Conservation (phyloP, 37 sponge, comb jelly and placozoan species). For the Corticium candelabrum region DNA sequence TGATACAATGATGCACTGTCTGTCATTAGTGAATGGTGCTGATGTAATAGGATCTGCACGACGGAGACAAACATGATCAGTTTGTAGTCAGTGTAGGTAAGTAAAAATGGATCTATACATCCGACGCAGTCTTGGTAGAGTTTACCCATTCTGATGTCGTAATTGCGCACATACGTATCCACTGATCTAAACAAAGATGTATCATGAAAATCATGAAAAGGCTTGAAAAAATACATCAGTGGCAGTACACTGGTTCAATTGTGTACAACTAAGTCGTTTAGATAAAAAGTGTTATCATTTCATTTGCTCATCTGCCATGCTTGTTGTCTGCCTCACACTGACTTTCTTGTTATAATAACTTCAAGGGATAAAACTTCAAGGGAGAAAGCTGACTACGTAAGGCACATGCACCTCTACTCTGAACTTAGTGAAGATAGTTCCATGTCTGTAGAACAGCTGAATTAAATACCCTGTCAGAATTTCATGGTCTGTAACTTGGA, state of each 20-base stretch:
- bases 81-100: background rate
- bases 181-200: slow-evolving; percentile 49
- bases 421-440: too few species aligned
- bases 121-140: slow-evolving; percentile 49
- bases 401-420: too few species aligned
- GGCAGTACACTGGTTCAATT: too few species aligned
- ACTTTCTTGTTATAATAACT: too few species aligned
- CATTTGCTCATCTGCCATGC: background rate
- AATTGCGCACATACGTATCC: slow-evolving; percentile 56
- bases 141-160: slow-evolving; percentile 75
- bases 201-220: background rate
- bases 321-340: background rate
- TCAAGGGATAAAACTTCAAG: too few species aligned
- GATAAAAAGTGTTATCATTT: background rate
- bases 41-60: slow-evolving; percentile 60
- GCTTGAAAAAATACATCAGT: too few species aligned
- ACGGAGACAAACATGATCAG: background rate
- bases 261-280: background rate
- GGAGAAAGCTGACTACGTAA: too few species aligned
- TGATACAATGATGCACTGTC: slow-evolving; percentile 65
- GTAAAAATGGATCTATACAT: slow-evolving; percentile 19
- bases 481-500: slow-evolving; percentile 57
- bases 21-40: slow-evolving; percentile 68
- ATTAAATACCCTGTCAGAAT: slow-evolving; percentile 65
- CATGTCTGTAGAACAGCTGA: too few species aligned